Conservation (phyloP, 2,113 vertebrate species). For the Rattus norvegicus region DNA sequence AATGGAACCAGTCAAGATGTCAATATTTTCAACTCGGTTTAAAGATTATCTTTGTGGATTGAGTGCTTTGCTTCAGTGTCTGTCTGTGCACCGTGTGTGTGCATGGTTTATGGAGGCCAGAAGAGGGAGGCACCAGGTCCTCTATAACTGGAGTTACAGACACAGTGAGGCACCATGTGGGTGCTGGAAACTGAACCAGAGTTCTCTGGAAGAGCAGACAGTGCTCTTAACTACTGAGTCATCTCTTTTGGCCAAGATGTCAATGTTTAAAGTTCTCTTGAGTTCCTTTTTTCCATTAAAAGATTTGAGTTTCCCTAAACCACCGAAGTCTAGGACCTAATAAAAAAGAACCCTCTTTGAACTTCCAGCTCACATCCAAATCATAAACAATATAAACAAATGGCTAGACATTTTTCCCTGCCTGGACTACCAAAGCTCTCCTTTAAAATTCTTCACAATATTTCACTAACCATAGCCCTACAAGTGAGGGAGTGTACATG, state of each 20-base stretch:
- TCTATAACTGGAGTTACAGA: background rate
- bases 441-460: conserved; percentile 14
- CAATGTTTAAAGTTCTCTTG: background rate
- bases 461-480: background rate
- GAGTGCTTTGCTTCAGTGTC: too few relatives aligned
- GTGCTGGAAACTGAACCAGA: background rate
- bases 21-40: background rate
- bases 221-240: background rate
- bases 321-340: background rate
- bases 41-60: background rate
- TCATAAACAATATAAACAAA: background rate
- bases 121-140: background rate
- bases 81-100: background rate
- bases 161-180: background rate
- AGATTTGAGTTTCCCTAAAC: background rate
- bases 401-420: background rate
- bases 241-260: too few relatives aligned
- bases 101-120: background rate
- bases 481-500: background rate
- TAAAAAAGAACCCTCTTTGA: background rate
- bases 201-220: background rate
- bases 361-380: background rate
- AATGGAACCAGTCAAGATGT: background rate
- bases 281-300: background rate
- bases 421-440: background rate